Conservation (phyloP, 2,113 vertebrate genomes). For the Dromiciops gliroides region DNA sequence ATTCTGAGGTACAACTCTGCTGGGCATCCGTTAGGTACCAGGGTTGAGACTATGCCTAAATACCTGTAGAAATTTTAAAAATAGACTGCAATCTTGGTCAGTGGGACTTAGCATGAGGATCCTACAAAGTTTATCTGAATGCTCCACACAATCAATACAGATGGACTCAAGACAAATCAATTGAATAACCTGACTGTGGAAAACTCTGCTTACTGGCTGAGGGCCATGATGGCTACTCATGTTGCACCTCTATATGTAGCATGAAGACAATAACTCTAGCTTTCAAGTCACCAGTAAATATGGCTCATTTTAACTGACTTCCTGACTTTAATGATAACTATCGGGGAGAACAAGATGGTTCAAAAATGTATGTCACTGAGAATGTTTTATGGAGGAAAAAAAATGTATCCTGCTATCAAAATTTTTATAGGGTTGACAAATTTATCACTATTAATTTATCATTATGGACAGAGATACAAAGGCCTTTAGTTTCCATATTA, state of each 20-base stretch:
- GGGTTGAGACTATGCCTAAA: background rate
- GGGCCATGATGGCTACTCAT: background rate
- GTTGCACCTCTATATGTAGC: background rate
- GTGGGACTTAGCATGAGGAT: background rate
- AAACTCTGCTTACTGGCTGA: background rate
- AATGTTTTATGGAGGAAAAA: constrained; percentile 1
- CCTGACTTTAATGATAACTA: background rate
- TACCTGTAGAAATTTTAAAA: background rate
- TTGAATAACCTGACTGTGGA: background rate
- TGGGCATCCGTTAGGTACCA: background rate
- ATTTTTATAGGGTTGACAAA: constrained; percentile 28
- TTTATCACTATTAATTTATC: constrained; percentile 37
- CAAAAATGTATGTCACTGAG: constrained; percentile 42
- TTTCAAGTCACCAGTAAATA: background rate
- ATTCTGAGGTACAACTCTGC: background rate
- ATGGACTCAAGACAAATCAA: background rate
- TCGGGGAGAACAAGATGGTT: background rate
- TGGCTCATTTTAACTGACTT: background rate
- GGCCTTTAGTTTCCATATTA: background rate
- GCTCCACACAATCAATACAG: background rate
- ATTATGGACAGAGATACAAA: background rate
- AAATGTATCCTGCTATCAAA: constrained; percentile 24
- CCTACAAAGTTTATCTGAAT: background rate
- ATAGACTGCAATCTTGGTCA: background rate
- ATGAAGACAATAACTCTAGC: background rate